These are phyloP conservation scores for Tinea pellionella DNA, from an alignment of 2,888 invertebrate species.

Conservation along the genomic window DNA sequence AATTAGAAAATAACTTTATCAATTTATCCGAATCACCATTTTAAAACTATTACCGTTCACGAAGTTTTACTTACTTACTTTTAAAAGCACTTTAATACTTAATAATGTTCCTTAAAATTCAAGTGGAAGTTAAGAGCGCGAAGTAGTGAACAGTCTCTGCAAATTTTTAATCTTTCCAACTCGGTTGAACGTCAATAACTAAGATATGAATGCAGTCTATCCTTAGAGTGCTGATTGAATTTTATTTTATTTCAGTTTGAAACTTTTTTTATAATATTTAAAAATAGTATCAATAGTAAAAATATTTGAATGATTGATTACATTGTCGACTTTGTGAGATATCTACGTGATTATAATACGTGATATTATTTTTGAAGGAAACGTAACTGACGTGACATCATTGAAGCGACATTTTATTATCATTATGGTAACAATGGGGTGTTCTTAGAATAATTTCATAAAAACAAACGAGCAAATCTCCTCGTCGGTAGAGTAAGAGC, in stretches of 20 bases:
- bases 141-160: conserved; percentile 39
- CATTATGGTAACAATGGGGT: conserved; percentile 32
- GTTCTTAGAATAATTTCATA: conserved; percentile 64
- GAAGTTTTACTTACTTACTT: not conserved
- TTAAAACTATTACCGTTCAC: not conserved
- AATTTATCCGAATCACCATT: not conserved
- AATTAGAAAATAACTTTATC: too few species aligned
- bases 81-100: conserved; percentile 36
- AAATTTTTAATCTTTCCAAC: conserved; percentile 38
- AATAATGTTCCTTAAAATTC: conserved; percentile 46
- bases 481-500: conserved; percentile 55
- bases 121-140: conserved; percentile 53
- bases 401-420: conserved; percentile 13
- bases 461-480: conserved; percentile 68
- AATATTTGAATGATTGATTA: too few species aligned
- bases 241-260: conserved; percentile 14
- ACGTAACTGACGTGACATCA: conserved; percentile 5
- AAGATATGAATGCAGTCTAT: conserved; percentile 17
- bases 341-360: not conserved
- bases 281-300: too few species aligned
- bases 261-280: too few species aligned
- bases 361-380: not conserved
- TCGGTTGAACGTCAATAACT: conserved; percentile 23
- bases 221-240: not conserved
- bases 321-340: not conserved